These are phyloP conservation scores for Patiria miniata DNA, from an alignment of 35 echinoderm and acorn worm genomes.

Conservation along the genomic window DNA sequence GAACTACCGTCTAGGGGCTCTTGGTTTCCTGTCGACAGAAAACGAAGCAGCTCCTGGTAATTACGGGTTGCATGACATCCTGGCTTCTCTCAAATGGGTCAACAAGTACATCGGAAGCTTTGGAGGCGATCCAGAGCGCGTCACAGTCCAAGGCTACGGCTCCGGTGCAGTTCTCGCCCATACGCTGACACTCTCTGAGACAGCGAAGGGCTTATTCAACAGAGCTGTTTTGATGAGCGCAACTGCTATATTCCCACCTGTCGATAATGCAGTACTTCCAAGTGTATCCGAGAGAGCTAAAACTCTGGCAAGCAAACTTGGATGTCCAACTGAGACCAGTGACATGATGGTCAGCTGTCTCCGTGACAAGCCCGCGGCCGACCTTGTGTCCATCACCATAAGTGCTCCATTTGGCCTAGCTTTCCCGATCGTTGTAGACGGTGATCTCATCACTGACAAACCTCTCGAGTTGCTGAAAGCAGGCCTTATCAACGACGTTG, in stretches of 20 bases:
- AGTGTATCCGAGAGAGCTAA: constrained; percentile 6
- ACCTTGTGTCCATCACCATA: neutral
- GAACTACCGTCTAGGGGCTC: constrained; percentile 57
- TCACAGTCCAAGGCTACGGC: constrained; percentile 35
- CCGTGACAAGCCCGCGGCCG: neutral
- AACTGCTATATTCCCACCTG: neutral
- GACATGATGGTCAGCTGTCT: constrained; percentile 27
- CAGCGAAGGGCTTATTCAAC: constrained; percentile 24
- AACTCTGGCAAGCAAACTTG: neutral
- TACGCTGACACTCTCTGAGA: neutral
- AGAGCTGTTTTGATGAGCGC: constrained; percentile 18
- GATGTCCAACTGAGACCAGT: neutral
- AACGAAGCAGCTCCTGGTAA: constrained; percentile 42
- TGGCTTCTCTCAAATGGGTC: constrained; percentile 38
- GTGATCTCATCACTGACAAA: neutral
- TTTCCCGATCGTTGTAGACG: constrained; percentile 69
- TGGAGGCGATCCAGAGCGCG: constrained; percentile 38
- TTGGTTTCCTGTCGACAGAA: constrained; percentile 55
- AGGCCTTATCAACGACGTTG: neutral
- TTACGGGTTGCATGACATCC: constrained; percentile 33
- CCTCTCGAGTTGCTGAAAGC: neutral
- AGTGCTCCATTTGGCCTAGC: neutral
- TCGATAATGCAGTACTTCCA: neutral
- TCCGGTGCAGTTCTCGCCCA: constrained; percentile 6
- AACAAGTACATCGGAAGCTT: constrained; percentile 17